Evolutionary conservation across 2,797 vertebrate genomes (phyloP).

Genomic region (Myoxocephalus aenaeus): DNA sequence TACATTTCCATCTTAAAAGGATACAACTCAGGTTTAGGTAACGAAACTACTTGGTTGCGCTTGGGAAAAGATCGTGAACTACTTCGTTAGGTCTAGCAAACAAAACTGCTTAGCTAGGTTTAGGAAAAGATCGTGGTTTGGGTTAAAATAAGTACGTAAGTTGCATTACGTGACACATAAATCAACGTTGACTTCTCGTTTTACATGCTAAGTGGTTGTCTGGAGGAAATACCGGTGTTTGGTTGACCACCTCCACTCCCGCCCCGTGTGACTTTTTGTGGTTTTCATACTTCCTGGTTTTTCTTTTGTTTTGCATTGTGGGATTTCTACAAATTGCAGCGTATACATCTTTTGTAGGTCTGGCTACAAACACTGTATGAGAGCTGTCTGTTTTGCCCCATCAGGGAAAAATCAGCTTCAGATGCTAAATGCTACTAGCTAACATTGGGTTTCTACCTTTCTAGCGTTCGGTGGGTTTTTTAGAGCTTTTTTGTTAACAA

Average conservation of each 20-base stretch:
- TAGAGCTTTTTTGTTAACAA: neutral
- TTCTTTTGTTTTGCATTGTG: neutral
- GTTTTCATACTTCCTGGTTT: neutral
- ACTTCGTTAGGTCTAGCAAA: too few species aligned
- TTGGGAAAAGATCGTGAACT: too few species aligned
- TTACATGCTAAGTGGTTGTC: neutral
- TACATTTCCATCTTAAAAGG: too few species aligned
- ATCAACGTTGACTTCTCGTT: neutral
- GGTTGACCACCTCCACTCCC: neutral
- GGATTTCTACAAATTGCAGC: neutral
- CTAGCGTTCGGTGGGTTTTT: neutral
- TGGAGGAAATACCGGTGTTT: neutral
- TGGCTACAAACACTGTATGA: neutral
- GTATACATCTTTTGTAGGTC: neutral
- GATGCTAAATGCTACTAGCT: neutral
- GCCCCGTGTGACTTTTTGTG: neutral
- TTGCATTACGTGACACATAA: too few species aligned
- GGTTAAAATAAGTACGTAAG: too few species aligned
- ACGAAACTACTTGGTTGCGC: too few species aligned
- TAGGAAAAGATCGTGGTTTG: too few species aligned
- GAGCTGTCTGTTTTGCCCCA: too few species aligned
- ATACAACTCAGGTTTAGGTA: too few species aligned
- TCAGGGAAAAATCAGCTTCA: neutral
- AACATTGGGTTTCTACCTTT: too few species aligned
- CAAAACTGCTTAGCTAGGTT: too few species aligned